Base-by-base conservation (phyloP, 2,797 vertebrate species). In the Pseudomugil tenellus region DNA sequence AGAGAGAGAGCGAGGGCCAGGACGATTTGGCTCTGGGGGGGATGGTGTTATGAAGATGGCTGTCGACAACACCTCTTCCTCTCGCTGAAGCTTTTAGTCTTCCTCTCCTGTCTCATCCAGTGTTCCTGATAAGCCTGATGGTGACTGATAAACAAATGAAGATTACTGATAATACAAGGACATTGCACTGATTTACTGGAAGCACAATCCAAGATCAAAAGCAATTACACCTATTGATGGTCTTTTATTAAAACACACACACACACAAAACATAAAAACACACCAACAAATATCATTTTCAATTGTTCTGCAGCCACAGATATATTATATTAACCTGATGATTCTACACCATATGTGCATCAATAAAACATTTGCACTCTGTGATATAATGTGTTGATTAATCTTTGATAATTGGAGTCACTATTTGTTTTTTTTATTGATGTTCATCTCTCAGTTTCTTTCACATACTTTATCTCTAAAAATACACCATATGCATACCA, bases 51-150 rank as follows among this genome's bases (percentile, higher is more conserved):
- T 70, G 85, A 79, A 70, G 68, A 81, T 4, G 77, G 31, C 77
- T 73, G 67, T 83, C 64, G 37, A 80, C 83, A 87, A 79, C 85
- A 89, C 83, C 77, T 83, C 62, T 55, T 72, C 58, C 58, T 74
- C 69, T 70, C 75, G 70, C 46, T 64, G 64, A 49, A 79, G 68
- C 77, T 70, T 61, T 41, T 58, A 74, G 37, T 66, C 64, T 63
- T 76, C 64, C 63, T 71, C 70, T 55, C 55, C 60, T 51, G 41
- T 31, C 64, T 56, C 65, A 67, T 61, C 71, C 39, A 74, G 64
- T 29, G 16, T 55, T 71, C 72, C 83, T 21, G 87, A 90, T 88
- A 84, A 88, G 71, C 58, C 63, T 5, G 87, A 89, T 88, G 88
- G 84, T 88, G 89, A 67, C 84, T 65, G 87, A 91, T 89, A 83